Evolutionary conservation across 2,113 vertebrate species (phyloP).

Genomic region (Melanerpes aurifrons): DNA sequence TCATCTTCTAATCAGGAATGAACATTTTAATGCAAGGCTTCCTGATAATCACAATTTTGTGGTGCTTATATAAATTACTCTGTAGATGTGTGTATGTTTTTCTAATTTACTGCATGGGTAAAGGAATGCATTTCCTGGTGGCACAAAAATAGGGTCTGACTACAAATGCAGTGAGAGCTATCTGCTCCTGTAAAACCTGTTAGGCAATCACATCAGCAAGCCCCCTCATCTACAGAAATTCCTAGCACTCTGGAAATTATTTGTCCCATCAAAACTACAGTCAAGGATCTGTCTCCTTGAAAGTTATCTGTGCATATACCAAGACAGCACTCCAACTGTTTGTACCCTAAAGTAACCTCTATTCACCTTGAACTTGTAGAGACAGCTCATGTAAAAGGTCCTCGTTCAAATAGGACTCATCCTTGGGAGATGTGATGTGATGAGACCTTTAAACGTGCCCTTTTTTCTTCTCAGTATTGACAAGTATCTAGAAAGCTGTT

Average conservation of each 20-base stretch:
- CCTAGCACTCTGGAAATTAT: background rate
- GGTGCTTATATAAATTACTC: conserved; percentile 51
- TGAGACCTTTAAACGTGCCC: background rate
- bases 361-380: background rate
- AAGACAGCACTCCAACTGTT: background rate
- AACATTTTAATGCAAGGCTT: conserved; percentile 55
- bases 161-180: background rate
- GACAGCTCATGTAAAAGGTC: background rate
- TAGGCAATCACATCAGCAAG: background rate
- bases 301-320: background rate
- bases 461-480: background rate
- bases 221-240: background rate
- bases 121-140: conserved; percentile 26
- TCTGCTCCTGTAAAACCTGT: background rate
- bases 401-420: background rate
- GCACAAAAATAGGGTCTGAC: background rate
- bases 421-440: background rate
- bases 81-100: conserved; percentile 12
- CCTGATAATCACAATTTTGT: conserved; percentile 55
- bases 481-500: background rate
- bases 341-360: background rate
- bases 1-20: conserved; percentile 53
- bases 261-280: background rate
- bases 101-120: conserved; percentile 23
- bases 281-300: background rate